Evolutionary conservation across 2,113 vertebrate genomes (phyloP), one percentile per base, ranked within the genome.

Genomic region (Saguinus imperator): DNA sequence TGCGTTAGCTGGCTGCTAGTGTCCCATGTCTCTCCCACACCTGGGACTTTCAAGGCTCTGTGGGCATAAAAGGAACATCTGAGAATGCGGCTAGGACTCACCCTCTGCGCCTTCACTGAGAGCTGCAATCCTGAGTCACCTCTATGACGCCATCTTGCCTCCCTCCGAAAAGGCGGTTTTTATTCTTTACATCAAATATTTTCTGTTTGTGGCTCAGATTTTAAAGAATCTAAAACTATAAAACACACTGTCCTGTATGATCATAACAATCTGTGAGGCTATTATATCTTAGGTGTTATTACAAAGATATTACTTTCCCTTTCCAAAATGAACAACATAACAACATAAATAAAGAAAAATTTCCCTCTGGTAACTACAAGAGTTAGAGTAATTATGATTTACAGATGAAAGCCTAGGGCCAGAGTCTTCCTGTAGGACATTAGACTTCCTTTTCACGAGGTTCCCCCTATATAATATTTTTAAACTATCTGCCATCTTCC

Each of bases 281-380:
- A 6, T 88, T 57, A 72, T 52, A 66, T 66, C 18, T 64, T 35
- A 94, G 32, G 45, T 76, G 20, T 92, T 72, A 68, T 66, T 88
- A 73, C 23, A 93, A 93, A 88, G 64, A 48, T 91, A 27, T 43
- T 79, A 13, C 50, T 94, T 94, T 87, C 76, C 35, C 50, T 89
- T 88, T 80, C 55, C 10, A 77, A 80, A n/a, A 61, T 93, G 48
- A 95, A 68, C 55, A 92, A 77, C 20, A 5, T 50, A 87, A 73
- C 6, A 95, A 91, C 2, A 48, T 72, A 92, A 90, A 72, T 75
- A 82, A 94, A 73, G 35, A 8, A 48, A 76, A 55, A n/a, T 89
- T 95, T 83, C 48, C 6, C 27, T 80, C 77, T 80, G 64, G 73
- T 50, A 61, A 79, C 45, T 89, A 14, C 32, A 87, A 75, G 37